These are phyloP conservation scores for Aphelenchoides besseyi DNA, from an alignment of 1,140 invertebrate genomes.

Conservation along the genomic window DNA sequence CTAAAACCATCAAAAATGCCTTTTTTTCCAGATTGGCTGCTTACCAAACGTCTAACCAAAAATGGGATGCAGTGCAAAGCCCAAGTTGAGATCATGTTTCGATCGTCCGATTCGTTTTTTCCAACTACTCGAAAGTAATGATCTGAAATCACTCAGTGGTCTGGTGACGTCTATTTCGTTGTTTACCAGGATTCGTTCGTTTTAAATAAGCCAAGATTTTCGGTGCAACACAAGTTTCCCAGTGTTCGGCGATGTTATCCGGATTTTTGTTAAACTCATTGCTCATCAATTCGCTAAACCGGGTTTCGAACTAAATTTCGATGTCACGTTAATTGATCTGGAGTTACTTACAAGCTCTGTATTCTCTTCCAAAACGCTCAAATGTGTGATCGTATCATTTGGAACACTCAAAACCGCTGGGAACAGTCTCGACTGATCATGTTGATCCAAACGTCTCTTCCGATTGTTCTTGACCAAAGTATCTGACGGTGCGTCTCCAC, in stretches of 20 bases:
- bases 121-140: background rate
- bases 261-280: constrained; percentile 7
- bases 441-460: background rate
- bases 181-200: background rate
- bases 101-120: background rate
- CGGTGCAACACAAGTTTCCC: constrained; percentile 3
- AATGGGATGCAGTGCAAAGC: constrained; percentile 14
- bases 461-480: background rate
- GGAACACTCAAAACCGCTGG: background rate
- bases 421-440: background rate
- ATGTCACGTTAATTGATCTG: background rate
- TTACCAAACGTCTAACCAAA: constrained; percentile 2
- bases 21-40: no score
- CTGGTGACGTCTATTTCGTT: background rate
- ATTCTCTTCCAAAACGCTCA: constrained; percentile 10
- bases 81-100: background rate
- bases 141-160: background rate
- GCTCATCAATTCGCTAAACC: constrained; percentile 6
- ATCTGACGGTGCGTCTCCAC: background rate
- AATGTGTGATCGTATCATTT: constrained; percentile 4
- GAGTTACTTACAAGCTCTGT: background rate
- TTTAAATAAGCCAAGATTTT: constrained; percentile 12
- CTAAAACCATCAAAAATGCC: no score
- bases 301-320: constrained; percentile 8
- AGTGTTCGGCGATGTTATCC: background rate